Evolutionary conservation across 2,888 invertebrate species (phyloP), one percentile per base, ranked within the genome.

Genomic region (Alviniconcha strummeri): DNA sequence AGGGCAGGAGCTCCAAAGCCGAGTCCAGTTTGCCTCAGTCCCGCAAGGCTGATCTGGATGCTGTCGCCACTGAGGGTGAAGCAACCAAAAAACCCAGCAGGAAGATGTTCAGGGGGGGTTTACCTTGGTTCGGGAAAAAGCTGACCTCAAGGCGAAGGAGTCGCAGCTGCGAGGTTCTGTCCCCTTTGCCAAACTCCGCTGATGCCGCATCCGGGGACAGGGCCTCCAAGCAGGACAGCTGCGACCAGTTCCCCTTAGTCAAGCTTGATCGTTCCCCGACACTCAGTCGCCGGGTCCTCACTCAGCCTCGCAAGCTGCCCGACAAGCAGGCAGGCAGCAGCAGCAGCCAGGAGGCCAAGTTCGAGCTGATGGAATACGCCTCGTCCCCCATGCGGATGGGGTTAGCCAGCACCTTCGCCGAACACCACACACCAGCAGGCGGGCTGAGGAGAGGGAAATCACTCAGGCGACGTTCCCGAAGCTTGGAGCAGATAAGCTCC

Each of bases 161-260:
- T 55, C 80, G 80, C 69, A 80, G 80, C 19, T 80, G 80, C 69
- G 80, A 80, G 15, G 80, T 17, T 54, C 52, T 80, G 55, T 80
- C 80, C 54, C 80, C 80, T 55, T 52, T 17, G 5, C 52, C 54
- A 19, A 54, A 17, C 36, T 8, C 8, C 5, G 55, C 64, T 5
- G 54, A 74, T 6, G 69, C 9, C 6, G 5, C 36, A 36, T 36
- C 36, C 36, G 36, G 36, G 36, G 36, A 36, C 36, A 36, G 36
- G 36, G 36, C 36, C 36, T 36, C 36, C 36, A 36, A 36, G 36
- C 36, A 36, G 36, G 36, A 36, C 36, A 36, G 3, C 36, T 36
- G 36, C 4, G 9, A 57, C n/a, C 57, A 56, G 17, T 81, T 81
- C 64, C 81, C 75, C n/a, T 64, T 81, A 36, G 64, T 81, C 9